A percentile compares a stretch with the other conserved stretches of the same genome.
phyloP scores from a whole-genome alignment of 2,888 invertebrate species.

The Sarcophaga variegata region DNA sequence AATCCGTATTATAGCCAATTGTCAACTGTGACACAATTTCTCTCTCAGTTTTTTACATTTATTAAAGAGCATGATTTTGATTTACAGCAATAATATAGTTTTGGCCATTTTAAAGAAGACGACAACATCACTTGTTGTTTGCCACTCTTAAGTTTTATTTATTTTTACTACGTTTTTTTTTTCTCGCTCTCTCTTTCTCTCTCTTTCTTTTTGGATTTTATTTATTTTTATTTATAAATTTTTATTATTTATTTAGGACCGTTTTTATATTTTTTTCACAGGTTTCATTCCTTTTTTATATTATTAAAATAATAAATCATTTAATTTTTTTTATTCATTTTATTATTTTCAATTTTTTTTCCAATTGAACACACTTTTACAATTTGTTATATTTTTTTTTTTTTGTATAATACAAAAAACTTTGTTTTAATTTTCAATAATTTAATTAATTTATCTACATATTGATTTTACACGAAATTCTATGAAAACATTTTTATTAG shows the following conservation, averaged over 20 bases:
- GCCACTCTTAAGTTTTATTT: conserved; percentile 1
- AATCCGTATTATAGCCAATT: conserved; percentile 71
- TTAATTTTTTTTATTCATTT: not conserved
- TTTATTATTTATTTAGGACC: conserved; percentile 9
- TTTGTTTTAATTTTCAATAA: not conserved
- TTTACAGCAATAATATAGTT: conserved; percentile 55
- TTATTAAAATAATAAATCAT: not conserved
- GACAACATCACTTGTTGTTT: conserved; percentile 43
- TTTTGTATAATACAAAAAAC: not conserved
- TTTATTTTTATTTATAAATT: not conserved
- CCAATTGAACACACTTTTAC: not conserved
- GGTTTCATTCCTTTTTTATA: not conserved
- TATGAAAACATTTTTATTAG: not conserved
- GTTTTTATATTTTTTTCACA: not conserved
- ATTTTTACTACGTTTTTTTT: not conserved
- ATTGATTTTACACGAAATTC: not conserved
- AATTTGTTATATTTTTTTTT: not conserved
- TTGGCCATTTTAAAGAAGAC: conserved; percentile 51
- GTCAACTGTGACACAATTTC: conserved; percentile 71
- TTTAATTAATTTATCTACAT: not conserved
- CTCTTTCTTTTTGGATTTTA: not conserved
- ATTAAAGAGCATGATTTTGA: conserved; percentile 67
- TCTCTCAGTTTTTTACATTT: conserved; percentile 60
- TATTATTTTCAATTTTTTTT: not conserved
- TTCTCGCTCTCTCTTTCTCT: not conserved